Conservation (phyloP, 1,140 invertebrate species). For the Tenebrio molitor region DNA sequence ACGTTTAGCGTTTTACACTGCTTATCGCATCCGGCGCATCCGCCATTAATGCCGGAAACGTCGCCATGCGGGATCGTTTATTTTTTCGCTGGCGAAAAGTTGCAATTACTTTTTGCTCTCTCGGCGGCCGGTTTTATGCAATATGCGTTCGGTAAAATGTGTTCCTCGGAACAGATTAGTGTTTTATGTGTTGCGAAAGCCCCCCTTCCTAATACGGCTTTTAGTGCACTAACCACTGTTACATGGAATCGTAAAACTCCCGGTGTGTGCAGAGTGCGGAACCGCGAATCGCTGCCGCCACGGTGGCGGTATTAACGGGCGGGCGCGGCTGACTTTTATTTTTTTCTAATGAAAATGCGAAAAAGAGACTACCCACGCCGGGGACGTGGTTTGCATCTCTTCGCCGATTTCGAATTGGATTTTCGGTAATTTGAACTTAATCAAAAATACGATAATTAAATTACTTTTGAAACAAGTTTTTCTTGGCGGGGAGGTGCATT, state of each 20-base stretch:
- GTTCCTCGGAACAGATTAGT: conserved; percentile 43
- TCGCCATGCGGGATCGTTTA: conserved; percentile 3
- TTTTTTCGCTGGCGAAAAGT: conserved; percentile 8
- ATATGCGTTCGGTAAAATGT: conserved; percentile 42
- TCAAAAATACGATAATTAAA: conserved; percentile 27
- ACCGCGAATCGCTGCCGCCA: conserved; percentile 13
- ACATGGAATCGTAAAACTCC: conserved; percentile 43
- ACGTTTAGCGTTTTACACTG: conserved; percentile 10
- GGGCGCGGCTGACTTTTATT: conserved; percentile 1
- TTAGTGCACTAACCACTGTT: conserved; percentile 46
- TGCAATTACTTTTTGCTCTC: conserved; percentile 17
- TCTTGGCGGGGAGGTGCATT: background rate
- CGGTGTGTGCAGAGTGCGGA: conserved; percentile 8
- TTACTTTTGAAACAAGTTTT: conserved; percentile 34
- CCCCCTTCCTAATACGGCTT: conserved; percentile 40
- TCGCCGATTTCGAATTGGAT: background rate
- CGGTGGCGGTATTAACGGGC: conserved; percentile 6
- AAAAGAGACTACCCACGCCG: background rate
- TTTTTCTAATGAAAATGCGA: conserved; percentile 20
- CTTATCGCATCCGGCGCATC: conserved; percentile 23
- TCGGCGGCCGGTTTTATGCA: conserved; percentile 4
- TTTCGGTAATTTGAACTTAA: background rate
- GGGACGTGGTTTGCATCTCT: conserved; percentile 5
- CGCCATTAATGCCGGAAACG: conserved; percentile 20
- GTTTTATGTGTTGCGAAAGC: conserved; percentile 47